phyloP scores from a whole-genome alignment of 2,113 vertebrate genomes.

The Myrmophylax atrothorax region DNA sequence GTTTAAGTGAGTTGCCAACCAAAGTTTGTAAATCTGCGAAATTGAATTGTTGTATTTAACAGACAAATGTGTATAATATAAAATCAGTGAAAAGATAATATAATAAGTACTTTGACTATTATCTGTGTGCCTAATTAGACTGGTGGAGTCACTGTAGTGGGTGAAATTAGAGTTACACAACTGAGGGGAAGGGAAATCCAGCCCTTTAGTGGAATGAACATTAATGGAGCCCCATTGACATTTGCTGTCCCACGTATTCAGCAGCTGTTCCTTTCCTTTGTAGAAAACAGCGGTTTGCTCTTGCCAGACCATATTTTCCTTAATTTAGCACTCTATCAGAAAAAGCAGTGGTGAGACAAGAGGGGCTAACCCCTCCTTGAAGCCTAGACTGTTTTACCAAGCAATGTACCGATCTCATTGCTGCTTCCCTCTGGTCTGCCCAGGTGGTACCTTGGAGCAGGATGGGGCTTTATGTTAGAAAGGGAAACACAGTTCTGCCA shows the following conservation, averaged over 20 bases:
- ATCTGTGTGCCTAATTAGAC: constrained; percentile 64
- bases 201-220: not conserved
- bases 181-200: constrained; percentile 36
- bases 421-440: not conserved
- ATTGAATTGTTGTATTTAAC: constrained; percentile 38
- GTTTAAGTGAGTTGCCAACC: constrained; percentile 20
- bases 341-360: not conserved
- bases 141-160: constrained; percentile 38
- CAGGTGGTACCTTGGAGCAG: not conserved
- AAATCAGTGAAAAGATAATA: constrained; percentile 65
- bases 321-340: not conserved
- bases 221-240: constrained; percentile 19
- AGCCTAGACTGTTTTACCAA: not conserved
- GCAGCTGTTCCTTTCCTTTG: constrained; percentile 10
- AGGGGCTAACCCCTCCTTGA: not conserved
- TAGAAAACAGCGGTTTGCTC: not conserved
- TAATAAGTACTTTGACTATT: constrained; percentile 62
- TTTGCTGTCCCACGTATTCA: constrained; percentile 47
- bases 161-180: constrained; percentile 52
- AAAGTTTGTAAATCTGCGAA: constrained; percentile 41
- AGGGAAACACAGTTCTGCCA: not conserved
- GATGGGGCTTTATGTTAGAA: not conserved
- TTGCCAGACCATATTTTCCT: not conserved
- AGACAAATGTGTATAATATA: constrained; percentile 61
- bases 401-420: not conserved